These are phyloP conservation scores for Lasioglossum calceatum DNA, from an alignment of 2,888 invertebrate species.

Conservation along the genomic window DNA sequence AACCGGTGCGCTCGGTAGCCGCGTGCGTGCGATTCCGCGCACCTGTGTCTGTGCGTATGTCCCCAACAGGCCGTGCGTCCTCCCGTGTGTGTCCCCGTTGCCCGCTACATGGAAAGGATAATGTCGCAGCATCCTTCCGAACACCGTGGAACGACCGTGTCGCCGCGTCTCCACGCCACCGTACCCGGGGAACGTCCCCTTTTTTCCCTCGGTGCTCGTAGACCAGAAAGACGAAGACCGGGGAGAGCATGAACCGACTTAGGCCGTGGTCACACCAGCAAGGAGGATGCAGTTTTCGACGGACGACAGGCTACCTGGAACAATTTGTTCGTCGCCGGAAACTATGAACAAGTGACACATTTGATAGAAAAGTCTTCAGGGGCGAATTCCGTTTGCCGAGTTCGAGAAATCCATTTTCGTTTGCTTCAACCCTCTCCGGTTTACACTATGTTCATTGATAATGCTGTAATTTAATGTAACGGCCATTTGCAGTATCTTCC, in stretches of 20 bases:
- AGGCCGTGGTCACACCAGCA: conserved; percentile 5
- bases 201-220: conserved; percentile 6
- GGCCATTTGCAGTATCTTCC: no score
- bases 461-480: no score
- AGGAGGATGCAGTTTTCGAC: background rate
- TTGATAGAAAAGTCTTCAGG: background rate
- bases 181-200: conserved; percentile 24
- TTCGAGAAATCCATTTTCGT: background rate
- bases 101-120: conserved; percentile 68
- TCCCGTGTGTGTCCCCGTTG: conserved; percentile 38
- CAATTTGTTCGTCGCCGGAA: background rate
- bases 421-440: background rate
- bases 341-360: background rate
- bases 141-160: conserved; percentile 68
- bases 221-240: conserved; percentile 23
- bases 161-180: conserved; percentile 59
- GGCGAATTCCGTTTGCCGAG: background rate
- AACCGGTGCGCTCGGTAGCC: conserved; percentile 74
- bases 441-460: no score
- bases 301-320: background rate
- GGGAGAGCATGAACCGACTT: conserved; percentile 28
- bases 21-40: conserved; percentile 46
- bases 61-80: conserved; percentile 33
- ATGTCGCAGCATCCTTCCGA: conserved; percentile 71
- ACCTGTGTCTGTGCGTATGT: conserved; percentile 52